Conservation (phyloP, 2,797 vertebrate species). For the Lophius americanus region DNA sequence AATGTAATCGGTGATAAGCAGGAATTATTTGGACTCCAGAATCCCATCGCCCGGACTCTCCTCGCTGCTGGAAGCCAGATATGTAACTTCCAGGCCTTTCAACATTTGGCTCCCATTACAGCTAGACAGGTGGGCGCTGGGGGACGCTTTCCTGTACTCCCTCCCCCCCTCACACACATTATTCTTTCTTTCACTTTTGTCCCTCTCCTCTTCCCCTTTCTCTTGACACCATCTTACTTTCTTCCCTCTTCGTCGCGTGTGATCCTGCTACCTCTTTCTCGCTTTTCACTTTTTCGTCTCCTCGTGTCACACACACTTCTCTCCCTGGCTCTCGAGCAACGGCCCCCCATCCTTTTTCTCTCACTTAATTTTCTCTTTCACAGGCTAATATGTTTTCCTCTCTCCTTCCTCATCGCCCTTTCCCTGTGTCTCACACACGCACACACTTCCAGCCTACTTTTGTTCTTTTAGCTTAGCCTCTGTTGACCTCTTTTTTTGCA, state of each 20-base stretch:
- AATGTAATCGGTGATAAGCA: constrained; percentile 22
- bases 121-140: constrained; percentile 78
- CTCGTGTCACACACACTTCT: constrained; percentile 42
- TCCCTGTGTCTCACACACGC: constrained; percentile 11
- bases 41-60: constrained; percentile 23
- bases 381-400: not conserved
- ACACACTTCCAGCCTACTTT: not conserved
- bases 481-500: constrained; percentile 31
- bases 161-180: constrained; percentile 42
- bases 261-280: constrained; percentile 1
- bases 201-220: constrained; percentile 13
- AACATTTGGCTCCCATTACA: constrained; percentile 83
- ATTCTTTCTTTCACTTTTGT: constrained; percentile 35
- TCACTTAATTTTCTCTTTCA: constrained; percentile 13
- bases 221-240: constrained; percentile 12
- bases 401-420: constrained; percentile 3
- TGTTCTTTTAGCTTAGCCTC: constrained; percentile 38
- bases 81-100: constrained; percentile 50
- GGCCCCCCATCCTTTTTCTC: constrained; percentile 3
- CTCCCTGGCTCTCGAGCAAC: constrained; percentile 19
- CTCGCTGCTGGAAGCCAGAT: constrained; percentile 43
- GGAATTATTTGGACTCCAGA: constrained; percentile 32
- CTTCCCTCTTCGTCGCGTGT: not conserved
- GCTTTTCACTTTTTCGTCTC: not conserved
- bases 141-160: constrained; percentile 35